Conservation (phyloP, 2,888 invertebrate genomes). For the Orgyia antiqua region DNA sequence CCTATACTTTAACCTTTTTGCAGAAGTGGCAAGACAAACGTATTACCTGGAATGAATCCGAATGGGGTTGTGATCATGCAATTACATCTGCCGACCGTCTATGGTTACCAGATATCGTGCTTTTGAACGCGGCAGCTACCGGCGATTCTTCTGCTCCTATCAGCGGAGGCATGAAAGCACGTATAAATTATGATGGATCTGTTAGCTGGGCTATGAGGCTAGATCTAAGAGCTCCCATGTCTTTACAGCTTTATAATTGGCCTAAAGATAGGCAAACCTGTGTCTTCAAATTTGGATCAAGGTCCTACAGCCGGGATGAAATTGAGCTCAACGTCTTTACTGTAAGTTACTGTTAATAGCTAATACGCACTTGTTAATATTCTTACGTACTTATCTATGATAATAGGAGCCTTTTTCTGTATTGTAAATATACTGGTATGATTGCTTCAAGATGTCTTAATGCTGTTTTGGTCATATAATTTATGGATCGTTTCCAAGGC, state of each 20-base stretch:
- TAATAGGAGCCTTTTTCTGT: too few relatives aligned
- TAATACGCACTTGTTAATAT: too few relatives aligned
- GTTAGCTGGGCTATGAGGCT: conserved; percentile 59
- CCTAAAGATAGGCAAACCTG: conserved; percentile 86
- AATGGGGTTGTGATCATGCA: conserved; percentile 79
- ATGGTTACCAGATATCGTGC: conserved; percentile 87
- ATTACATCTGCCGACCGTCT: conserved; percentile 84
- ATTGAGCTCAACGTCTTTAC: conserved; percentile 53
- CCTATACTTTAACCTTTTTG: conserved; percentile 25
- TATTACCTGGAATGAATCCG: conserved; percentile 82
- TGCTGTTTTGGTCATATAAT: too few relatives aligned
- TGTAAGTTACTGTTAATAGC: too few relatives aligned
- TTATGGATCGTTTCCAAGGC: too few relatives aligned
- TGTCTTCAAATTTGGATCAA: conserved; percentile 83
- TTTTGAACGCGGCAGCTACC: conserved; percentile 84
- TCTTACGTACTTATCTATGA: too few relatives aligned
- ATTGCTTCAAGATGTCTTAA: too few relatives aligned
- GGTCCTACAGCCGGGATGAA: conserved; percentile 81
- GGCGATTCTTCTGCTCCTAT: conserved; percentile 58
- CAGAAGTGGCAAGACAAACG: conserved; percentile 88
- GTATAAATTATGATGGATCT: conserved; percentile 80
- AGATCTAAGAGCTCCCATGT: conserved; percentile 48
- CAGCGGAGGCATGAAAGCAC: conserved; percentile 82
- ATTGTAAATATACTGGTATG: too few relatives aligned
- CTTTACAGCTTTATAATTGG: conserved; percentile 79